Evolutionary conservation across 2,888 invertebrate genomes (phyloP).

Genomic region (Andrena hattorfiana): DNA sequence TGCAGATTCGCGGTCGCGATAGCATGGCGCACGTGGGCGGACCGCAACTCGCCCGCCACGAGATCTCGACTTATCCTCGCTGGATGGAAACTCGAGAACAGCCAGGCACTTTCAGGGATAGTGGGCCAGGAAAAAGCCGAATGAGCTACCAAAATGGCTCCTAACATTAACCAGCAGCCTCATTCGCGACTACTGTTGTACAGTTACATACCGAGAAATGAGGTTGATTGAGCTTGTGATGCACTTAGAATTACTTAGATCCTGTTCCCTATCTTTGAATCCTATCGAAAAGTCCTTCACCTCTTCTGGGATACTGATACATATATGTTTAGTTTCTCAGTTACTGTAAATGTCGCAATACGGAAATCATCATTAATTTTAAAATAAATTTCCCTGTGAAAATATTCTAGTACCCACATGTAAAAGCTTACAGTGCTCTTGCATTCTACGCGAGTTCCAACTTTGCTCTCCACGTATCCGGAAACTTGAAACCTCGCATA

Average conservation of each 20-base stretch:
- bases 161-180: conserved; percentile 29
- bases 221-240: too few species aligned
- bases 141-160: conserved; percentile 26
- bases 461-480: background rate
- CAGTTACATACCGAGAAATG: too few species aligned
- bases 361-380: too few species aligned
- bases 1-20: conserved; percentile 46
- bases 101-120: conserved; percentile 29
- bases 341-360: too few species aligned
- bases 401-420: background rate
- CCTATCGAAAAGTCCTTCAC: too few species aligned
- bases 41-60: conserved; percentile 41
- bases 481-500: conserved; percentile 14
- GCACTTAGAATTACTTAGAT: too few species aligned
- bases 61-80: conserved; percentile 47
- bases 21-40: conserved; percentile 55
- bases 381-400: too few species aligned
- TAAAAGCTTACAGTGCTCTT: background rate
- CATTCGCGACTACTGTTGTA: too few species aligned
- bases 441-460: background rate
- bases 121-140: conserved; percentile 34
- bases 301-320: too few species aligned
- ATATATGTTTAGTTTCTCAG: too few species aligned
- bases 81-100: conserved; percentile 59
- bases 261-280: too few species aligned